Percentiles rank a stretch among this genome's conserved stretches.
phyloP scores from a whole-genome alignment of 2,797 vertebrate species.

The Babyrousa celebensis region DNA sequence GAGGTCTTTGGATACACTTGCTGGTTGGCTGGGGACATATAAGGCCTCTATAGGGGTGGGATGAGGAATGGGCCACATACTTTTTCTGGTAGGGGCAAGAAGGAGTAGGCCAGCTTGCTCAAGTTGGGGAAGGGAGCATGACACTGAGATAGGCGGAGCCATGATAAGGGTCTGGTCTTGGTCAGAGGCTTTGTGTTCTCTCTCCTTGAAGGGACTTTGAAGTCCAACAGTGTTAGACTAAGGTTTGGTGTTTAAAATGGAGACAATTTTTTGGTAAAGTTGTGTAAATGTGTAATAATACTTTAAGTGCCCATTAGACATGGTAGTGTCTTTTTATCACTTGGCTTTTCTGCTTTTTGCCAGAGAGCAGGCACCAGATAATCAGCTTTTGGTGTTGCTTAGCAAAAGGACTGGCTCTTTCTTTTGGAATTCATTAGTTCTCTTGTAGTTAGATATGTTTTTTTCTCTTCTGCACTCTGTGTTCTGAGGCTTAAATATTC shows the following conservation, averaged over 20 bases:
- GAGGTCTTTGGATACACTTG: too few relatives aligned
- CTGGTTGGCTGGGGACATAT: too few relatives aligned
- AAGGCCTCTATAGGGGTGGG: too few relatives aligned
- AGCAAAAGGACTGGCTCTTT: slow-evolving; percentile 11
- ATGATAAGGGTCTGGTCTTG: too few relatives aligned
- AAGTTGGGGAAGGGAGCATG: too few relatives aligned
- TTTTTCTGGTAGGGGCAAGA: too few relatives aligned
- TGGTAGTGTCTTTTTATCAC: neutral
- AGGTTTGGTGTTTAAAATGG: neutral
- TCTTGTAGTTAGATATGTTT: neutral
- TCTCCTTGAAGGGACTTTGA: too few relatives aligned
- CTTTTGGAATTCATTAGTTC: neutral
- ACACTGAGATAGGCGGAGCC: too few relatives aligned
- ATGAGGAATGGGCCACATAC: too few relatives aligned
- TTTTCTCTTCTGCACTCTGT: neutral
- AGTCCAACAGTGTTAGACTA: neutral
- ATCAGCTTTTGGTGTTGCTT: slow-evolving; percentile 39
- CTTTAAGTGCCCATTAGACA: neutral
- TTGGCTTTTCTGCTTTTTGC: neutral
- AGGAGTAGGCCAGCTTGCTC: too few relatives aligned
- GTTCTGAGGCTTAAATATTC: neutral
- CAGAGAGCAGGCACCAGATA: neutral
- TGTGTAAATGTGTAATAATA: neutral
- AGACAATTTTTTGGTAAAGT: neutral
- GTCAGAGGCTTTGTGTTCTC: too few relatives aligned